A percentile compares a stretch with the other conserved stretches of the same genome.
Conservation (phyloP, 2,888 invertebrate genomes). For the Silvanus unidentatus region DNA sequence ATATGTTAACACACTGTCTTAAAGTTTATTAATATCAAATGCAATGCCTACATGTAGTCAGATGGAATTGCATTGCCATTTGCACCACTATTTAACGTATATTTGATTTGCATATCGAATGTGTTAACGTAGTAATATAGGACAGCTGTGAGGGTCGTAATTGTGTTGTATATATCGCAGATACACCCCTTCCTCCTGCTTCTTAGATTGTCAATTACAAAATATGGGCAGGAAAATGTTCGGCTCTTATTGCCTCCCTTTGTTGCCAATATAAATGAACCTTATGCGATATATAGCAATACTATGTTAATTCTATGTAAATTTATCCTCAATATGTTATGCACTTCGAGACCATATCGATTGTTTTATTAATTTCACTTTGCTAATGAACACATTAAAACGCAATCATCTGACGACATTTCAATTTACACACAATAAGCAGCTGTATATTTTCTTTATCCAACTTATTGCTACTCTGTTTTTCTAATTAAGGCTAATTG, state of each 20-base stretch:
- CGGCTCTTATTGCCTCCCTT: too few relatives aligned
- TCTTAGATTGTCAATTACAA: conserved; percentile 35
- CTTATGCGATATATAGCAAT: conserved; percentile 13
- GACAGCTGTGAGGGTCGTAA: conserved; percentile 39
- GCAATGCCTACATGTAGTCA: neutral
- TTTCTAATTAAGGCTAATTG: too few relatives aligned
- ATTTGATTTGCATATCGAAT: conserved; percentile 37
- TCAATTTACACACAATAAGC: too few relatives aligned
- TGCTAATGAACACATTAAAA: neutral
- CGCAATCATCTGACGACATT: too few relatives aligned
- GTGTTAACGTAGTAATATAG: conserved; percentile 38
- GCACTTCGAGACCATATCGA: conserved; percentile 16
- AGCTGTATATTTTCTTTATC: too few relatives aligned
- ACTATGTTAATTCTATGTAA: conserved; percentile 26
- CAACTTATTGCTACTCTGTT: too few relatives aligned
- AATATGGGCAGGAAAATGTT: conserved; percentile 25
- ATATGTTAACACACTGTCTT: too few relatives aligned
- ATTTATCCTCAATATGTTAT: conserved; percentile 27
- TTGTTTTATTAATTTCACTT: conserved; percentile 25
- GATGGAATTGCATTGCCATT: neutral
- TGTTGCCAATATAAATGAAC: too few relatives aligned
- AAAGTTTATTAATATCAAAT: too few relatives aligned
- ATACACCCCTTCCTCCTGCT: conserved; percentile 30
- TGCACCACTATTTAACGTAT: conserved; percentile 2
- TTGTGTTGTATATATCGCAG: conserved; percentile 31